A percentile compares a stretch with the other conserved stretches of the same genome.
Evolutionary conservation across 2,113 vertebrate species (phyloP).

Genomic region (Elaphurus davidianus): DNA sequence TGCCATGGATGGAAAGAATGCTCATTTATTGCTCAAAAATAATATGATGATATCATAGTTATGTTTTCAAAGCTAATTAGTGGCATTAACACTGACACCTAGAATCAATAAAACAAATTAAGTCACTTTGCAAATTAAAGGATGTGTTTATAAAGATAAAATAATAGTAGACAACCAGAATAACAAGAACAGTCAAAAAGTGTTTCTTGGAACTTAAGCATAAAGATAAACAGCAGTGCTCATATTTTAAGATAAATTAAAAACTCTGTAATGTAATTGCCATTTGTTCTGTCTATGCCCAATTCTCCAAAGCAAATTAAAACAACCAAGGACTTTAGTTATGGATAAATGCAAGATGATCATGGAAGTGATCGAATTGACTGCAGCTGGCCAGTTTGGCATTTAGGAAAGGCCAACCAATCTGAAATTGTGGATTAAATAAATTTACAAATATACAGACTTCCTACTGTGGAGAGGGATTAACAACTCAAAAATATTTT

Average conservation of each 20-base stretch:
- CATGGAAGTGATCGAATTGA: neutral
- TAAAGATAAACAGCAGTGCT: neutral
- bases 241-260: neutral
- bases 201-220: neutral
- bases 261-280: neutral
- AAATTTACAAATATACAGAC: constrained; percentile 39
- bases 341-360: neutral
- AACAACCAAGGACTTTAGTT: neutral
- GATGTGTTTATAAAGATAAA: constrained; percentile 17
- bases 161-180: neutral
- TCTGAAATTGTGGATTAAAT: neutral
- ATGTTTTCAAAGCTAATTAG: constrained; percentile 12
- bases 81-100: neutral
- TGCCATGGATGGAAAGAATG: neutral
- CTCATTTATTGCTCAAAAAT: neutral
- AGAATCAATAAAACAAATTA: constrained; percentile 15
- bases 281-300: neutral
- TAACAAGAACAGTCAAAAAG: neutral
- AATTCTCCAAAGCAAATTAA: constrained; percentile 12
- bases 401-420: constrained; percentile 43
- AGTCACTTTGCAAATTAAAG: constrained; percentile 30
- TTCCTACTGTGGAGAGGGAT: constrained; percentile 53
- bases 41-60: neutral
- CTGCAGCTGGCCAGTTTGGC: neutral
- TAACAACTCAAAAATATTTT: constrained; percentile 5